Conservation (phyloP, 2,888 invertebrate genomes). For the Didymodactylos carnosus region DNA sequence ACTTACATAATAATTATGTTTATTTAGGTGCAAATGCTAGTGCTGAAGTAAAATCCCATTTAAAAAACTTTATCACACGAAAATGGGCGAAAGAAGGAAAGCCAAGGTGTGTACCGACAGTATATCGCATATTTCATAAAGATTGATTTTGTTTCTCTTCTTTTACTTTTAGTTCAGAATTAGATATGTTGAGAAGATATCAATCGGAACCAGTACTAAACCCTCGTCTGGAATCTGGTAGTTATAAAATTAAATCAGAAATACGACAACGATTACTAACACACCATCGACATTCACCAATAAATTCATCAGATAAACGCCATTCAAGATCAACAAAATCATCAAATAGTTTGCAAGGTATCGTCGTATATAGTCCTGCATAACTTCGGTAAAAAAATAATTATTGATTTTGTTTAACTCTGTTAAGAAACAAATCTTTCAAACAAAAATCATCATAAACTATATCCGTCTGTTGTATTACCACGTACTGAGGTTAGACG, state of each 20-base stretch:
- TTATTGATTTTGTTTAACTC: too few relatives aligned
- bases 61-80: neutral
- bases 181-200: neutral
- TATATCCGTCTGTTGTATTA: too few relatives aligned
- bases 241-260: neutral
- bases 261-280: neutral
- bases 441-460: too few relatives aligned
- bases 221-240: neutral
- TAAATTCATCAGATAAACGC: neutral
- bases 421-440: too few relatives aligned
- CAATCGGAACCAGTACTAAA: neutral
- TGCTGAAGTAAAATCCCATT: neutral
- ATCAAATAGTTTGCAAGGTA: too few relatives aligned
- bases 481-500: too few relatives aligned
- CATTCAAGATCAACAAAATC: neutral
- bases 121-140: neutral
- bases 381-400: too few relatives aligned
- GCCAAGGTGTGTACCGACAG: neutral
- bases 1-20: too few relatives aligned
- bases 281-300: neutral
- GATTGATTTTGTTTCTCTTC: too few relatives aligned
- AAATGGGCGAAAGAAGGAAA: neutral
- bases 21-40: neutral
- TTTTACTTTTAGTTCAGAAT: too few relatives aligned
- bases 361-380: too few relatives aligned